A percentile compares a stretch with the other conserved stretches of the same genome.
These are phyloP conservation scores for Lytechinus pictus DNA, from an alignment of 35 echinoderm and acorn worm genomes.

Conservation along the genomic window DNA sequence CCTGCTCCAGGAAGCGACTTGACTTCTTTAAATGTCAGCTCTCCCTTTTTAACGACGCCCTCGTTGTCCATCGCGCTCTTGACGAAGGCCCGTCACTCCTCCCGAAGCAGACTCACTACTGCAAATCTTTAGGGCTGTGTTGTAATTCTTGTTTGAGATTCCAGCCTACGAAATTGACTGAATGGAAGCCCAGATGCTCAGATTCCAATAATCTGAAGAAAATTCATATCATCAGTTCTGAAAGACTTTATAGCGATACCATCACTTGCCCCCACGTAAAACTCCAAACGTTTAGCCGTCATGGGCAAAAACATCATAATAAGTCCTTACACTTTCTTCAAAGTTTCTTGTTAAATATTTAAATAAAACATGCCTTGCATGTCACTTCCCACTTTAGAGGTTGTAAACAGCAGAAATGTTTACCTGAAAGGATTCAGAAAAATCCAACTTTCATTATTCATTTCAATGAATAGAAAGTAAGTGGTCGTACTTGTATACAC, in stretches of 20 bases:
- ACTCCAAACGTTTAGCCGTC: neutral
- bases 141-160: too few relatives aligned
- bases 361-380: neutral
- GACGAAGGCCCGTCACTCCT: neutral
- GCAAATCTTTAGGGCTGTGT: neutral
- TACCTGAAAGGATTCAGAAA: neutral
- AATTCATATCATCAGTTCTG: too few relatives aligned
- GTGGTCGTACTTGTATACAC: too few relatives aligned
- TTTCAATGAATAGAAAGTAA: too few relatives aligned
- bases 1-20: neutral
- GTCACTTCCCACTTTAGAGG: neutral
- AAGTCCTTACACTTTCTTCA: neutral
- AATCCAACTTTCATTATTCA: too few relatives aligned
- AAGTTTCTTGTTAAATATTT: too few relatives aligned
- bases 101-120: neutral
- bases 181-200: too few relatives aligned
- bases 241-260: neutral
- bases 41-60: neutral
- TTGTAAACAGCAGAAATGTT: neutral
- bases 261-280: neutral
- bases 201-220: too few relatives aligned
- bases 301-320: neutral
- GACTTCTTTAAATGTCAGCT: conserved; percentile 12
- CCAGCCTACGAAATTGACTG: too few relatives aligned
- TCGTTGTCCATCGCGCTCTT: neutral